Conservation (phyloP, 2,888 invertebrate genomes). For the Pseudococcus viburni region DNA sequence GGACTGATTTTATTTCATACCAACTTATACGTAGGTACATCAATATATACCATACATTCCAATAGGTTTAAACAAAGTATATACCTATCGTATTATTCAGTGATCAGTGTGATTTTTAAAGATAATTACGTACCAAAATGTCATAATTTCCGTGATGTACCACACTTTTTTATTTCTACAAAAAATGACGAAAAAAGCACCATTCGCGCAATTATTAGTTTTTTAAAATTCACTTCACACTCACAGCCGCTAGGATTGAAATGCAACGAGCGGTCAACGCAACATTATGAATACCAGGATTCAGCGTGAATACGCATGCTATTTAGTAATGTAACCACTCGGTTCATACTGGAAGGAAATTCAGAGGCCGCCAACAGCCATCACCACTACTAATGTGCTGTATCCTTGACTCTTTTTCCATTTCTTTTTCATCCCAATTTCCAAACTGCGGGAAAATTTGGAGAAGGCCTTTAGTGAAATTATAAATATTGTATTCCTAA, state of each 20-base stretch:
- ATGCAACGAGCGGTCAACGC: slow-evolving; percentile 17
- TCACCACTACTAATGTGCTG: no score
- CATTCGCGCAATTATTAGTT: not conserved
- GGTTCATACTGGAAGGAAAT: not conserved
- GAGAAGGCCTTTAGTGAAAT: no score
- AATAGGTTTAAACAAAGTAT: no score
- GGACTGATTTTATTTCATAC: no score
- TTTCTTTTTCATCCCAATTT: no score
- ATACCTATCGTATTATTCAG: not conserved
- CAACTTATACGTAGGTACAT: no score
- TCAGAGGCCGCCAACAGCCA: not conserved
- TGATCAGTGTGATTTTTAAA: not conserved
- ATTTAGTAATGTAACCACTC: slow-evolving; percentile 21
- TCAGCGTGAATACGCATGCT: slow-evolving; percentile 57
- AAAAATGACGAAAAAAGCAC: not conserved
- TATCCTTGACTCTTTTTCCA: no score
- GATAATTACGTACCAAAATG: not conserved
- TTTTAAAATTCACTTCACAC: not conserved
- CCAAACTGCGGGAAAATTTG: no score
- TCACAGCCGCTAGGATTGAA: slow-evolving; percentile 20
- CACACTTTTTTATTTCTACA: not conserved
- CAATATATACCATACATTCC: no score
- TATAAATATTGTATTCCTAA: no score
- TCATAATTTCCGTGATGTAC: not conserved
- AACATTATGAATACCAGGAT: slow-evolving; percentile 21